These are phyloP conservation scores for Cyprinodon variegatus DNA, from an alignment of 2,113 vertebrate genomes.

Conservation along the genomic window DNA sequence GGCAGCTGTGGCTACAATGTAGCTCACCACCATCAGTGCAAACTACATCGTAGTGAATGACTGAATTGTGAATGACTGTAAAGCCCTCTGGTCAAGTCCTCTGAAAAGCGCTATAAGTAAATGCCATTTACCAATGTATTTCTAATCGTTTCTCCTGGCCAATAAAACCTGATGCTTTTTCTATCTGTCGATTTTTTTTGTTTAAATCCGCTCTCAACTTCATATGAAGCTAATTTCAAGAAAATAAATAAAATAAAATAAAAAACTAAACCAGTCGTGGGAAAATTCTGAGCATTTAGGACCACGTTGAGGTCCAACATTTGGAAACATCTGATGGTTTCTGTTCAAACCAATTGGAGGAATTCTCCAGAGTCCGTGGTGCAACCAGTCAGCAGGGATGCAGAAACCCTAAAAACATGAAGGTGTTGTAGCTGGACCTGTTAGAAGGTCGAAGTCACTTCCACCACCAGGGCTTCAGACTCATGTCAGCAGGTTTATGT, in stretches of 20 bases:
- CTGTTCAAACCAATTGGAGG: not conserved
- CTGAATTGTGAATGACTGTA: too few relatives aligned
- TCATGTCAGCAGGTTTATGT: conserved; percentile 42
- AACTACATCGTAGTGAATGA: too few relatives aligned
- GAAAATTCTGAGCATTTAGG: not conserved
- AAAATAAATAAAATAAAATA: not conserved
- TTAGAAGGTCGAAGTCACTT: not conserved
- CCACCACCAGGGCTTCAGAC: not conserved
- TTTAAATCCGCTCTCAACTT: not conserved
- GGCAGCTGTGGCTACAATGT: too few relatives aligned
- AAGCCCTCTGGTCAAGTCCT: too few relatives aligned
- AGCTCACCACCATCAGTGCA: too few relatives aligned
- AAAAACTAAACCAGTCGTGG: not conserved
- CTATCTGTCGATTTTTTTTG: too few relatives aligned
- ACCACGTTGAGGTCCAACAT: not conserved
- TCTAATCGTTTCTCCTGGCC: not conserved
- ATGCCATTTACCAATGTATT: too few relatives aligned
- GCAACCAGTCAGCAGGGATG: not conserved
- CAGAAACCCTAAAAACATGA: not conserved
- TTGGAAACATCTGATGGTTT: not conserved
- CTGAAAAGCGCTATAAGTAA: too few relatives aligned
- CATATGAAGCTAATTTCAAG: not conserved
- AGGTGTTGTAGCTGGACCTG: not conserved
- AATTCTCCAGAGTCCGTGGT: too few relatives aligned
- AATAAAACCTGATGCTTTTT: not conserved